A percentile compares a stretch with the other conserved stretches of the same genome.
phyloP scores from a whole-genome alignment of 2,113 vertebrate species.

The Megaceryle torquata region DNA sequence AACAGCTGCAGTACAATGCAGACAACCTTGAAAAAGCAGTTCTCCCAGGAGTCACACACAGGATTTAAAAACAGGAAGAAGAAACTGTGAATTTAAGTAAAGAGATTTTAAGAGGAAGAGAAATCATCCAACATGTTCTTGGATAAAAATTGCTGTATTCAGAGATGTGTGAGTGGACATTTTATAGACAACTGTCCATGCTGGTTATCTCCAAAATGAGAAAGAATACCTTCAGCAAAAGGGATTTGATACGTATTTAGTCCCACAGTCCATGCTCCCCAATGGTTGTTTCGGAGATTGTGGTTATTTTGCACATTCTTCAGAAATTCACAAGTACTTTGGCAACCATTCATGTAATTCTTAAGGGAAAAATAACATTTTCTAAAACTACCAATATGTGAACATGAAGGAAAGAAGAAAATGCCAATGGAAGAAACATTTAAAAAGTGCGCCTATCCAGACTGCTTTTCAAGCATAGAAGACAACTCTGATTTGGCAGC shows the following conservation, averaged over 20 bases:
- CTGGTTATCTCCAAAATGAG: background rate
- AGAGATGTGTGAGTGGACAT: background rate
- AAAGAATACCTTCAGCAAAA: background rate
- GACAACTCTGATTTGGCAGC: background rate
- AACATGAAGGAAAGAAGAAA: background rate
- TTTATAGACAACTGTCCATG: background rate
- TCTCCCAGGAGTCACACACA: background rate
- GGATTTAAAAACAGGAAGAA: conserved; percentile 16
- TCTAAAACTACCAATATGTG: background rate
- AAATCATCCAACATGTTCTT: background rate
- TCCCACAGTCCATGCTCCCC: background rate
- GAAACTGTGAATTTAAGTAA: background rate
- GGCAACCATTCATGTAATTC: background rate
- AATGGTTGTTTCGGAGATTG: background rate
- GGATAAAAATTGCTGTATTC: background rate
- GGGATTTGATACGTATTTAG: background rate
- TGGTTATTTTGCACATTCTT: background rate
- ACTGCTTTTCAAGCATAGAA: background rate
- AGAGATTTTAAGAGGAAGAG: background rate
- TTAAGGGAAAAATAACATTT: background rate
- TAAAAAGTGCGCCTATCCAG: background rate
- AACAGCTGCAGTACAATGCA: background rate
- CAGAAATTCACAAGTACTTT: background rate
- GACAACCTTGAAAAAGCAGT: conserved; percentile 16
- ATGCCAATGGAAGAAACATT: background rate